phyloP scores from a whole-genome alignment of 2,797 vertebrate species.

The Zalophus californianus region DNA sequence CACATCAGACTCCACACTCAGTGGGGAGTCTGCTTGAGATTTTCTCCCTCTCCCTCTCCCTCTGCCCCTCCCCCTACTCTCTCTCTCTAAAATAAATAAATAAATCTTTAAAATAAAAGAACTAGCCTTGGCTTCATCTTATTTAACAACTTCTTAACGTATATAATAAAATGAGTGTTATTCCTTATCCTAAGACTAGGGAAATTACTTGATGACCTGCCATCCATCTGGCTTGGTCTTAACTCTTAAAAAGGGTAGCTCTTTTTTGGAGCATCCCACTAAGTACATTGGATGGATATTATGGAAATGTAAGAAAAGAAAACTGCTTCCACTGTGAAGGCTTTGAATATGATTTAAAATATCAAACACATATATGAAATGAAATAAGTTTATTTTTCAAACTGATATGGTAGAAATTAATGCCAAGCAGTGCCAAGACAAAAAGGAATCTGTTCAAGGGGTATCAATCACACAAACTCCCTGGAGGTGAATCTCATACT shows the following conservation, averaged over 20 bases:
- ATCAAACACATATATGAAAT: not conserved
- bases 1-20: not conserved
- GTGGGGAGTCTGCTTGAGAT: not conserved
- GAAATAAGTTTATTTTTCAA: conserved; percentile 12
- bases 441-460: not conserved
- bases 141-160: not conserved
- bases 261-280: not conserved
- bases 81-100: not conserved
- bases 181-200: not conserved
- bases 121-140: not conserved
- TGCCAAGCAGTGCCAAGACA: not conserved
- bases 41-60: not conserved
- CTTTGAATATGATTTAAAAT: conserved; percentile 21
- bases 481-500: not conserved
- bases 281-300: not conserved
- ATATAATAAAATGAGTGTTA: not conserved
- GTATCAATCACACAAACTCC: not conserved
- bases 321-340: conserved; percentile 17
- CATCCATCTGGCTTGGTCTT: not conserved
- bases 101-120: not conserved
- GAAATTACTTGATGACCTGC: not conserved
- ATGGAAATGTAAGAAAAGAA: conserved; percentile 18
- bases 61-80: not conserved
- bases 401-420: not conserved
- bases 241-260: not conserved